phyloP scores from a whole-genome alignment of 1,140 invertebrate species.

The Oscheius sp. region DNA sequence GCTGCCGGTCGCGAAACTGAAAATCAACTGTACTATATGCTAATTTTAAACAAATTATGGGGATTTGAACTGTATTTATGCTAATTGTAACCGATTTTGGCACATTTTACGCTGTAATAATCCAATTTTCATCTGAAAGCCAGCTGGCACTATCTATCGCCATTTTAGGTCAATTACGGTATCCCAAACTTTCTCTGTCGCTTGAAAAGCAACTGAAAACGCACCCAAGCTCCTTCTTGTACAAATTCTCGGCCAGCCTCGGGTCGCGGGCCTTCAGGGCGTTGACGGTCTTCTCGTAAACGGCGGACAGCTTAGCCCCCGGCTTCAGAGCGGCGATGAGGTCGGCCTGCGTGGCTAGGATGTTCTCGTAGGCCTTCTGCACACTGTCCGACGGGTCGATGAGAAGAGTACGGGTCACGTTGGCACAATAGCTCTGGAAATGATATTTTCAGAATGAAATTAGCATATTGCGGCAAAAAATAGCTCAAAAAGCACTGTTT shows the following conservation, averaged over 20 bases:
- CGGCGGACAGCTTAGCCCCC: conserved; percentile 79
- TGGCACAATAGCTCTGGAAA: conserved; percentile 85
- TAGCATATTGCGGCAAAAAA: background rate
- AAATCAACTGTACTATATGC: conserved; percentile 7
- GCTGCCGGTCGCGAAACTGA: conserved; percentile 87
- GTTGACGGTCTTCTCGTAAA: conserved; percentile 80
- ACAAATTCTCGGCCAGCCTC: conserved; percentile 81
- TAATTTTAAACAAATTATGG: background rate
- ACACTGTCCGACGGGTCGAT: conserved; percentile 82
- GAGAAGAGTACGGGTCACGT: conserved; percentile 92
- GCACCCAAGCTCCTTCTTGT: conserved; percentile 81
- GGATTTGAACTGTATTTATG: background rate
- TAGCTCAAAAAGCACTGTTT: background rate
- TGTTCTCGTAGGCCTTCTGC: conserved; percentile 84
- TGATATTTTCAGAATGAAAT: background rate
- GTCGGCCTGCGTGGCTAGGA: conserved; percentile 85
- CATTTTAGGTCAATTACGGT: no score
- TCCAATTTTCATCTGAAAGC: no score
- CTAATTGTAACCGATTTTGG: background rate
- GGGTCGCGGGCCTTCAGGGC: conserved; percentile 84
- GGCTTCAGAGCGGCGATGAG: conserved; percentile 79
- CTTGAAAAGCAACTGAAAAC: no score
- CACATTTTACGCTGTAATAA: no score
- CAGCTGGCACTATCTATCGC: no score
- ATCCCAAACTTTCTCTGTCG: no score